phyloP scores from a whole-genome alignment of 2,113 vertebrate species.

The Seriola aureovittata region DNA sequence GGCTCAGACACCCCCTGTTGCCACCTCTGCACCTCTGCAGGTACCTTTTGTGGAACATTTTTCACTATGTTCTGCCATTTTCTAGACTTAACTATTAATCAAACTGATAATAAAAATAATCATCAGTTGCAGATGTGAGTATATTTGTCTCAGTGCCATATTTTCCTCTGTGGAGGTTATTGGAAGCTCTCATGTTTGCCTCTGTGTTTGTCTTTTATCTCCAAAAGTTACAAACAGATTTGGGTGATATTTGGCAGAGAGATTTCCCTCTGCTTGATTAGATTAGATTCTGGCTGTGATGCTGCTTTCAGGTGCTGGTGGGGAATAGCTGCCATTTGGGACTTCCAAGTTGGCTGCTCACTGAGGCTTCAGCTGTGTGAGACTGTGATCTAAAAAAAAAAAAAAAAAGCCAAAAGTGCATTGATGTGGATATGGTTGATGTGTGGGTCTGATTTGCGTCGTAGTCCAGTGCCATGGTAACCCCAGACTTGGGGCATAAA shows the following conservation, averaged over 20 bases:
- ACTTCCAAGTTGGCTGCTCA: conserved; percentile 14
- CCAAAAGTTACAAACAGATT: background rate
- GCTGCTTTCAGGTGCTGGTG: conserved; percentile 8
- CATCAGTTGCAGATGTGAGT: background rate
- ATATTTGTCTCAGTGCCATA: background rate
- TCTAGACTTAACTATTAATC: background rate
- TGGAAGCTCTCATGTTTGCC: background rate
- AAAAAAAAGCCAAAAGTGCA: background rate
- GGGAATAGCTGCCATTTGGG: conserved; percentile 31
- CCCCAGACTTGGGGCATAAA: background rate
- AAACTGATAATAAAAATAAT: background rate
- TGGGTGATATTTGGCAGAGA: background rate
- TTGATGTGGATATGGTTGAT: conserved; percentile 3
- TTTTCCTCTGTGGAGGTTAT: background rate
- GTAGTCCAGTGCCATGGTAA: background rate
- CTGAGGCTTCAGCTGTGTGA: conserved; percentile 2
- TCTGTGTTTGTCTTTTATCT: conserved; percentile 21
- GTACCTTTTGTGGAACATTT: too few relatives aligned
- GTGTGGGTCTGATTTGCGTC: background rate
- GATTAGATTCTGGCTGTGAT: background rate
- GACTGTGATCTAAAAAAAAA: background rate
- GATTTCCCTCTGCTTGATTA: conserved; percentile 18
- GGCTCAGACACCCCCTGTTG: too few relatives aligned
- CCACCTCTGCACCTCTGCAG: too few relatives aligned
- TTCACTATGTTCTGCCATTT: too few relatives aligned